Evolutionary conservation across 2,113 vertebrate genomes (phyloP), one percentile per base, ranked within the genome.

Genomic region (Datnioides undecimradiatus): DNA sequence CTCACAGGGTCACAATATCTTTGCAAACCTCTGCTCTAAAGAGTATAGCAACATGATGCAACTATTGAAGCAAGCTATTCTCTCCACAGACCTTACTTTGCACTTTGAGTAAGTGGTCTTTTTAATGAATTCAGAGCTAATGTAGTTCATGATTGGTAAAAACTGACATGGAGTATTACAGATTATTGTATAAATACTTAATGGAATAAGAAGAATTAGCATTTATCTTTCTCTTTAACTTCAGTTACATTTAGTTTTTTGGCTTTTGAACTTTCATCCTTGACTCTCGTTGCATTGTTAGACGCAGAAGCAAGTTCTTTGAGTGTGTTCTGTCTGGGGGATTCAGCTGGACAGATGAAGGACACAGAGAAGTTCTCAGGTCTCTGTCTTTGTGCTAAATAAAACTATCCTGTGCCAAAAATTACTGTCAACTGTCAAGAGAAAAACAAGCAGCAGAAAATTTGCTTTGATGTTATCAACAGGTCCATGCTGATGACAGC

Each of bases 401-500:
- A 51, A 66, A 63, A 54, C 2, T 7, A 0, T 27, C 2, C 27
- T 60, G 5, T 45, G 23, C 12, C 11, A 57, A 81, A 58, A 57
- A 54, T 31, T 8, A 29, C 23, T 33, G n/a, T 12, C 19, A 17
- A 54, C 48, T 57, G 2, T 59, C 7, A 51, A 43, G n/a, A 63
- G 6, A 10, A n/a, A 16, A 38, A 43, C 4, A 48, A 48, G 17
- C 0, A 38, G 38, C 36, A 52, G 33, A 6, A 52, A 76, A 45
- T 40, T 0, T 73, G 33, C 21, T 78, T 60, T 73, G 21, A 27
- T 89, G 46, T 66, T 38, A 40, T 82, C 41, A 59, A 94, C 95
- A 99, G 98, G 95, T 99, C 97, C 87, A 99, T 99, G 98, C 94
- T 99, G 95, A 99, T 99, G 98, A 99, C 98, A 91, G 96, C 97